Evolutionary conservation across 2,113 vertebrate species (phyloP), one percentile per base, ranked within the genome.

Genomic region (Silurus asotus): DNA sequence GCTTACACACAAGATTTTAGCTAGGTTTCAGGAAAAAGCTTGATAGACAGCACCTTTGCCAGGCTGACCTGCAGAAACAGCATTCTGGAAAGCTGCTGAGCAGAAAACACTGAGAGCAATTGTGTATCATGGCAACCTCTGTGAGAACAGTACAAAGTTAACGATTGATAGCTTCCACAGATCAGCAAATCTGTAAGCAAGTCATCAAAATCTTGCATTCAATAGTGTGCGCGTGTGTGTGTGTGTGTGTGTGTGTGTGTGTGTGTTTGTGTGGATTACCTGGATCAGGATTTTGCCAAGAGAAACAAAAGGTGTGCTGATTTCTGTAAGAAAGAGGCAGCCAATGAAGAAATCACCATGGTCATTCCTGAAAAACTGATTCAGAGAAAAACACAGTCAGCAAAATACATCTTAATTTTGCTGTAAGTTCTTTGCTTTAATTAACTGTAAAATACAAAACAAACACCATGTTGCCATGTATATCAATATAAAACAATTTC

Each of bases 221-320:
- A 83, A 53, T 65, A 62, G 13, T 10, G 20, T 45, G 49, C 53
- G 20, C 10, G 6, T 78, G 28, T 23, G 28, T 62, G 28, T 70
- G 56, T 23, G 17, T 48, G 51, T 53, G 14, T 48, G n/a, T 81
- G 64, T 45, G 37, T 64, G 53, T 76, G 62, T 51, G 82, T 48
- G 56, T 20, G 20, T 37, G 59, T 48, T 67, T 64, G 86, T 59
- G 10, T 4, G 56, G 61, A 91, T 93, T 92, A 97, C 98, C 97
- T 99, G 97, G 93, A 98, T 97, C 86, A 99, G 95, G 90, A 99
- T 95, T 93, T 97, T 99, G 91, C 97, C 98, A 92, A 99, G 92
- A 0, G 97, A 99, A n/a, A 99, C 97, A 2, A 99, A 99, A 2
- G 98, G 98, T 0, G 98, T 99, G 94, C 98, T 99, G 94, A 99